These are phyloP conservation scores for Bubo bubo DNA, from an alignment of 2,113 vertebrate species.

Conservation along the genomic window DNA sequence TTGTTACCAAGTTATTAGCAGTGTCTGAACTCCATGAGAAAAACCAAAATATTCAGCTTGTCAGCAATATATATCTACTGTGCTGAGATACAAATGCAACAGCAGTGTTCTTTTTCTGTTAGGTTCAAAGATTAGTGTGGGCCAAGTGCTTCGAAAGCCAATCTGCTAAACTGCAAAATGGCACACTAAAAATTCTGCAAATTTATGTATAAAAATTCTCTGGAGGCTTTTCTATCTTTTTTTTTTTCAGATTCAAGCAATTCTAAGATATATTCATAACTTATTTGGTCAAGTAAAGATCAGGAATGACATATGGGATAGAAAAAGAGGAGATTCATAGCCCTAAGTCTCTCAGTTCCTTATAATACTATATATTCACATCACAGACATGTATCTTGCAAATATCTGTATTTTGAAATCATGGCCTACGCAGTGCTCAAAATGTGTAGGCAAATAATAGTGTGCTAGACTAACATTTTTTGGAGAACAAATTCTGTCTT, in stretches of 20 bases:
- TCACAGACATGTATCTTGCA: neutral
- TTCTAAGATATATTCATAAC: neutral
- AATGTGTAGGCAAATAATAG: neutral
- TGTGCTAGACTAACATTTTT: neutral
- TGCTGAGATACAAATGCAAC: neutral
- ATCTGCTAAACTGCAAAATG: constrained; percentile 4
- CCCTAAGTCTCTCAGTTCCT: neutral
- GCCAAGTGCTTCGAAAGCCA: neutral
- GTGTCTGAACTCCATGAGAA: neutral
- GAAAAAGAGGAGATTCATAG: neutral
- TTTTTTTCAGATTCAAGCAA: neutral
- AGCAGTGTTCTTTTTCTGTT: neutral
- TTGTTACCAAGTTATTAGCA: neutral
- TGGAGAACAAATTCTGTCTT: neutral
- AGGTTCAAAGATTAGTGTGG: constrained; percentile 21
- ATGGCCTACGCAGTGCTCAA: neutral
- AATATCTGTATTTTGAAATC: neutral
- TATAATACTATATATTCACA: neutral
- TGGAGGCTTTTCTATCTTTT: neutral
- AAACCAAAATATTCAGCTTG: neutral
- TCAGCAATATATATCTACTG: neutral
- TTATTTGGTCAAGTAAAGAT: neutral
- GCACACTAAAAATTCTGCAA: neutral
- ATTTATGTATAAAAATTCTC: neutral
- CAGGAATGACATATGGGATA: neutral